Evolutionary conservation across 2,888 invertebrate species (phyloP), one percentile per base, ranked within the genome.

Genomic region (Ypsolopha scabrella): DNA sequence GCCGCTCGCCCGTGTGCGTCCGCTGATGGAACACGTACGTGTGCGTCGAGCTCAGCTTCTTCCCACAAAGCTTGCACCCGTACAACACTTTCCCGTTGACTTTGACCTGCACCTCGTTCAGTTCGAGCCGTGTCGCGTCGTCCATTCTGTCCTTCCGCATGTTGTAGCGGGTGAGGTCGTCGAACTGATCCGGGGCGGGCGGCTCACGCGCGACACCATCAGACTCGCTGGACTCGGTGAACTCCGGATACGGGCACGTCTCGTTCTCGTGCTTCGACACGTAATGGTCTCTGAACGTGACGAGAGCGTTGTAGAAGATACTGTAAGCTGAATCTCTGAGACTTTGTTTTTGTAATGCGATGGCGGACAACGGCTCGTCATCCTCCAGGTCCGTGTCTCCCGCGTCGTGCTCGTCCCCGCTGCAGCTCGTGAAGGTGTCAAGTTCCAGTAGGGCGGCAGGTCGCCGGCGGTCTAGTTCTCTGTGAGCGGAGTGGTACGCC

Each of bases 1-100:
- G 90, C 47, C 89, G 79, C 70, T 91, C 91, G 2, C 90, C 91
- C 7, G 90, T 89, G 65, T 91, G 91, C 52, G 91, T 91, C 10
- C 90, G 79, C 64, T 82, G 77, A 64, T 91, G 91, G 78, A 88
- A 89, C 44, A 88, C 70, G 62, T 88, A 90, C 0, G 91, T 90
- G 67, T 90, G 90, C 4, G 89, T 74, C 0, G 91, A 89, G 60
- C 88, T 87, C 33, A 91, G 70, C 55, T 81, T 86, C 64, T 89
- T 90, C 0, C 88, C 88, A 63, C 91, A 91, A 11, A 80, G 71
- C 43, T 72, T 74, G 61, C 91, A 91, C 46, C 82, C 80, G 63
- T 89, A 91, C 60, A 80, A 88, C 7, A 82, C 68, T 54, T 87
- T 86, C 0, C 88, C 90, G 60, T 88, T 80, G 0, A 81, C 65